Conservation (phyloP, 1,140 invertebrate genomes). For the Ectropis grisescens region DNA sequence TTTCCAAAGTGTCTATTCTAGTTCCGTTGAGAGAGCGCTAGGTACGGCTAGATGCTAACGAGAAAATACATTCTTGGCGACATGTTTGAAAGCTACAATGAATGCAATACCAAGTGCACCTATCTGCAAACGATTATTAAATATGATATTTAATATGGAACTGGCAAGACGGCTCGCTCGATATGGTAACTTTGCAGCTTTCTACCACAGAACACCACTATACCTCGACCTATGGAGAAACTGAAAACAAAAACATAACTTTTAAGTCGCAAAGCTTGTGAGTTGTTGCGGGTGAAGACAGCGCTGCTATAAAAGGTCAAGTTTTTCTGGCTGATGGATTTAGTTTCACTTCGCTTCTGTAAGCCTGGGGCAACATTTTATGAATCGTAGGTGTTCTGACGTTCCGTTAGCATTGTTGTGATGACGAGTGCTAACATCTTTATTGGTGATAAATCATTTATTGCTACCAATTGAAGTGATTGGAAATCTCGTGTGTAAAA, state of each 20-base stretch:
- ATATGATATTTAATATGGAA: conserved; percentile 37
- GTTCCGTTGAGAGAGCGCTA: too few relatives aligned
- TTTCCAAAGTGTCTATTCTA: too few relatives aligned
- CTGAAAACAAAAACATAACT: too few relatives aligned
- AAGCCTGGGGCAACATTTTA: conserved; percentile 35
- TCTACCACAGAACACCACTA: conserved; percentile 27
- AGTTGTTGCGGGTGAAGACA: background rate
- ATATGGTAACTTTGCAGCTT: conserved; percentile 38
- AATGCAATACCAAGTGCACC: too few relatives aligned
- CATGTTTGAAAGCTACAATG: too few relatives aligned
- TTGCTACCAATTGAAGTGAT: too few relatives aligned
- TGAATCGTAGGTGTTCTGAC: conserved; percentile 31
- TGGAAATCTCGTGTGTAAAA: too few relatives aligned
- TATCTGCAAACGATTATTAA: conserved; percentile 26
- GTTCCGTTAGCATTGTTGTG: conserved; percentile 21
- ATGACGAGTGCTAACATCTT: conserved; percentile 26
- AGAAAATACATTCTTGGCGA: too few relatives aligned
- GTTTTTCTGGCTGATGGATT: conserved; percentile 17
- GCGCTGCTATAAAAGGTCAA: conserved; percentile 19
- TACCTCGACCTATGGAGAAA: conserved; percentile 18
- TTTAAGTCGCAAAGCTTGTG: background rate
- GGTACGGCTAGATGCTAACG: too few relatives aligned
- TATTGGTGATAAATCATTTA: conserved; percentile 23
- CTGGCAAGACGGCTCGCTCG: conserved; percentile 23
- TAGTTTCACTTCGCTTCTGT: conserved; percentile 45